These are phyloP conservation scores for Beris morrisii DNA, from an alignment of 2,888 invertebrate species.

Conservation along the genomic window DNA sequence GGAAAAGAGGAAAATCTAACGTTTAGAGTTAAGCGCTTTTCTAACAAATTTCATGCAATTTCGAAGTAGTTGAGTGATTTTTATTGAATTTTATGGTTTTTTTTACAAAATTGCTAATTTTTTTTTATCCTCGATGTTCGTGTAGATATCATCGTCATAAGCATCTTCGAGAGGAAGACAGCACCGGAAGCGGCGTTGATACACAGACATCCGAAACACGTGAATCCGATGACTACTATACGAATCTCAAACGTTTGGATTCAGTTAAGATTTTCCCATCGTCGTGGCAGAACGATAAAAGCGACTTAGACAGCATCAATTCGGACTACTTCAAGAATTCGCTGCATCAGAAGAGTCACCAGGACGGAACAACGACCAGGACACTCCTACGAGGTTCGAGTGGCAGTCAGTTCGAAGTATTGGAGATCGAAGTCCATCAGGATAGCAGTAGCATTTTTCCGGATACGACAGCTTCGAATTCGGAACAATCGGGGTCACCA, in stretches of 20 bases:
- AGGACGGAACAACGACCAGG: neutral
- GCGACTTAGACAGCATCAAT: conserved; percentile 56
- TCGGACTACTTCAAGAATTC: conserved; percentile 57
- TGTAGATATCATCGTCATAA: conserved; percentile 25
- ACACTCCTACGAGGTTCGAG: conserved; percentile 24
- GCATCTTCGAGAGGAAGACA: conserved; percentile 37
- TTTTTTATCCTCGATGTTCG: neutral
- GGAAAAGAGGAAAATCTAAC: too few species aligned
- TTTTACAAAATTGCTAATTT: neutral
- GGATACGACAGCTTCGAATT: conserved; percentile 53
- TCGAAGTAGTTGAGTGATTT: conserved; percentile 1
- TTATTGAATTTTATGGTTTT: too few species aligned
- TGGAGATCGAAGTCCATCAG: conserved; percentile 38
- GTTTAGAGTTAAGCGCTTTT: too few species aligned
- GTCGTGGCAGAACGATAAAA: conserved; percentile 52
- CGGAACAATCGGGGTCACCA: conserved; percentile 52
- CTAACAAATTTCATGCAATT: conserved; percentile 6
- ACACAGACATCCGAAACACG: conserved; percentile 43
- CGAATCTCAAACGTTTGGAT: conserved; percentile 55
- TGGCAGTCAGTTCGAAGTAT: conserved; percentile 39
- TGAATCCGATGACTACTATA: conserved; percentile 54
- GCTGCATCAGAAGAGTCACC: conserved; percentile 49
- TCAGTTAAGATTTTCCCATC: conserved; percentile 40
- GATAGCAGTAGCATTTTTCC: conserved; percentile 52
- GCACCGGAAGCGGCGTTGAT: conserved; percentile 41